Base-by-base conservation (phyloP, 2,113 vertebrate genomes). In the Neolamprologus hecqui region DNA sequence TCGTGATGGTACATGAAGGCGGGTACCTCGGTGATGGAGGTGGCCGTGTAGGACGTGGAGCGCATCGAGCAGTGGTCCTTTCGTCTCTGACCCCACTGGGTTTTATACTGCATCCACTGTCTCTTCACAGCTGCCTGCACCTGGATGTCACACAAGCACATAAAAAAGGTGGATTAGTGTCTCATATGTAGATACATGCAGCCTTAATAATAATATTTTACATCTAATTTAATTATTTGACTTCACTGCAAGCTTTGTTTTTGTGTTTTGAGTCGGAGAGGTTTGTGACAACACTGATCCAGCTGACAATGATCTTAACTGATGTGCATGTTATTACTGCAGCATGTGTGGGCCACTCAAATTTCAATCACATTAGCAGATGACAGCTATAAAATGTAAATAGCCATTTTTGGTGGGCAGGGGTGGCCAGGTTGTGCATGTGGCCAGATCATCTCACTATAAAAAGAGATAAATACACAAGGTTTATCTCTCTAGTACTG, bases 51-150 rank as follows among this genome's bases (percentile, higher is more conserved):
- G 86, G 97, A 97, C 19, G 97, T 97, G 79, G 97, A 97, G 37
- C 98, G 97, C 2, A 96, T 97, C 12, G 97, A 96, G 23, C 96
- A 97, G 93, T 97, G 97, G 10, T 97, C 96, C 3, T 97, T 96
- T 21, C 97, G 95, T 19, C 97, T 96, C 90, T 98, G 98, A 21
- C 97, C 96, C 97, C 97, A 98, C 81, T 98, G 97, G 5, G 96
- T 96, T 90, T 98, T 98, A 33, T 97, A 96, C 93, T 98, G 97
- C 10, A 96, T 93, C 99, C 98, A 98, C 3, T 99, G 98, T 70
- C 98, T 97, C 95, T 97, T 98, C 85, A 99, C 84, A 23, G 97
- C 96, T 2, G 94, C 96, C 81, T 99, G 98, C 1, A 99, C 98
- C 99, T 99, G 93, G 11, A 91, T 2, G 15, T 55, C 55, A 88